phyloP scores from a whole-genome alignment of 2,113 vertebrate genomes.

The Isurus oxyrinchus region DNA sequence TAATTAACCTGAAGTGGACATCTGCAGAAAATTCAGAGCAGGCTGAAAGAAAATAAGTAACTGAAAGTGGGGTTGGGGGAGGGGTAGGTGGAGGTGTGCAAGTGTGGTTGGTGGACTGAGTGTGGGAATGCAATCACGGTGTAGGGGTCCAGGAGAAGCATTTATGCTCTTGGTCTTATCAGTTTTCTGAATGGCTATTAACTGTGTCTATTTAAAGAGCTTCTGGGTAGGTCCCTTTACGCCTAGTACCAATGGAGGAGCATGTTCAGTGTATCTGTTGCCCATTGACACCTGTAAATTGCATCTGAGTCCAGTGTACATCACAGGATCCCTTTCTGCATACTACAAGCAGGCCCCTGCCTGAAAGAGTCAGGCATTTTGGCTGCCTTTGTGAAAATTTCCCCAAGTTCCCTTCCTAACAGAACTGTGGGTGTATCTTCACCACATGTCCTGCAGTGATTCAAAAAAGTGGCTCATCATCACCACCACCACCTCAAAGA shows the following conservation, averaged over 20 bases:
- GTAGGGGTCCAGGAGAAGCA: neutral
- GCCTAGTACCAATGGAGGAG: too few relatives aligned
- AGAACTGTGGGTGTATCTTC: too few relatives aligned
- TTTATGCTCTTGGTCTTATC: neutral
- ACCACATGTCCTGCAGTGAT: too few relatives aligned
- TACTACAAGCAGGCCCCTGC: neutral
- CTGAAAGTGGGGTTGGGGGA: neutral
- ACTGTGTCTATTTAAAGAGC: too few relatives aligned
- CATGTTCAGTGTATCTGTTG: neutral
- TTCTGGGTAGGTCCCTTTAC: neutral
- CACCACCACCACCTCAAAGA: too few relatives aligned
- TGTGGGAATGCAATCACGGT: neutral
- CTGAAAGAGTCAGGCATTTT: neutral
- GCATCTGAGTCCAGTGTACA: too few relatives aligned
- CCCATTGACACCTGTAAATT: neutral
- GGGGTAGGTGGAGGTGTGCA: too few relatives aligned
- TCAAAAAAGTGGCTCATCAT: too few relatives aligned
- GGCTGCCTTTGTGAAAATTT: neutral
- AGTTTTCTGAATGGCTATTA: neutral
- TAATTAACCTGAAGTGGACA: slow-evolving; percentile 11
- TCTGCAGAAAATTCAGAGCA: slow-evolving; percentile 44
- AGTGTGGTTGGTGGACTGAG: too few relatives aligned
- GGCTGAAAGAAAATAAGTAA: neutral
- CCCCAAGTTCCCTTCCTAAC: too few relatives aligned
- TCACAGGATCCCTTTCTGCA: neutral